Base-by-base conservation (phyloP, 2,888 invertebrate genomes). In the Pollenia labialis region DNA sequence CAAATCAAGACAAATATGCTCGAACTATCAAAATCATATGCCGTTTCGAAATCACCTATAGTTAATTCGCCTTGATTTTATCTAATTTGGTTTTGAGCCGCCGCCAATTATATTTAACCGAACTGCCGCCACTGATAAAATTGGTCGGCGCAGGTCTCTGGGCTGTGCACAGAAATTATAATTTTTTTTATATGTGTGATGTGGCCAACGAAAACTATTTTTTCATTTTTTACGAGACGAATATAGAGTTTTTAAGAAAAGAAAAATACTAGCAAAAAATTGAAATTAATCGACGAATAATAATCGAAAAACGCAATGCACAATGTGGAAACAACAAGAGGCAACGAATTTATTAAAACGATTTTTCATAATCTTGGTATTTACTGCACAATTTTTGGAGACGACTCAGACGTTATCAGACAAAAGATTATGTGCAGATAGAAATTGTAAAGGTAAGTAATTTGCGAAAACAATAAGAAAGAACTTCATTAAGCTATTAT, bases 381-480 rank as follows among this genome's bases (percentile, higher is more conserved):
- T 85, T 42, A 56, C 62, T 42, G 44, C 71, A 72, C 88, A 85
- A 64, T 88, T 90, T 88, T 90, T 94, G 91, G 93, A 94, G 52
- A 42, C 74, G 23, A 62, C 74, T 64, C 62, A 54, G 62, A 81
- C 68, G 93, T 93, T 95, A 90, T 96, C 96, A 79, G 95, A 96
- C 91, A 95, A 95, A 93, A 95, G 96, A 90, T 93, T 95, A 91
- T 97, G 97, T 94, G 96, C 94, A 89, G 95, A 97, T 94, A 93
- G 94, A 92, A 93, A 95, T 91, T 97, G 97, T 93, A 94, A 94
- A 93, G 95, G 97, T 97, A 94, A 92, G 92, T 91, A 90, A 90
- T 44, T 60, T 16, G 40, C 0, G 54, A 46, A 32, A n/a, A 10
- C 11, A 56, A 76, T 66, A 18, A 9, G 12, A 64, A 8, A 0